Evolutionary conservation across 2,888 invertebrate genomes (phyloP).

Genomic region (Rapana venosa): DNA sequence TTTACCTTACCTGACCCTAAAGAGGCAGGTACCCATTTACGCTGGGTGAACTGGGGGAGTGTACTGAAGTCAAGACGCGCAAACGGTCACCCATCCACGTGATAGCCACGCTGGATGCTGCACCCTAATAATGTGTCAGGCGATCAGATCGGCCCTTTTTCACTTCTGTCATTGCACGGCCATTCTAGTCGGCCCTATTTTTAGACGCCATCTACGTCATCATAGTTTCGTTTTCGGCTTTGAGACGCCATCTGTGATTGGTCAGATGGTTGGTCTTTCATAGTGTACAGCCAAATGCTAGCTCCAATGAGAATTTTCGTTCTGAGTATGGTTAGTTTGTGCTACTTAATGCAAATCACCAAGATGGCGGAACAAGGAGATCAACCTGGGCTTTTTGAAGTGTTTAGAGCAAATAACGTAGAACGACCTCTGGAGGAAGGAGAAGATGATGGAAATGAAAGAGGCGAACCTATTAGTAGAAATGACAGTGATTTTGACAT

Average conservation of each 20-base stretch:
- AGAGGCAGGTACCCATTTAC: too few relatives aligned
- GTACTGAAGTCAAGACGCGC: too few relatives aligned
- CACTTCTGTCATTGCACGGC: neutral
- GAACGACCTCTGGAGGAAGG: neutral
- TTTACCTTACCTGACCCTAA: too few relatives aligned
- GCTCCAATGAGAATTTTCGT: neutral
- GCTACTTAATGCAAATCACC: neutral
- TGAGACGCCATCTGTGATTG: neutral
- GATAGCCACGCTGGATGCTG: too few relatives aligned
- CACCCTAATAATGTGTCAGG: neutral
- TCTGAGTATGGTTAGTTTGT: neutral
- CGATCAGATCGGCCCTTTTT: neutral
- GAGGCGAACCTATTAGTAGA: neutral
- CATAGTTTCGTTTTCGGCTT: neutral
- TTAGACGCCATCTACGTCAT: neutral
- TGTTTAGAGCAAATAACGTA: neutral
- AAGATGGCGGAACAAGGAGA: neutral
- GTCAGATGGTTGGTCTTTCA: neutral
- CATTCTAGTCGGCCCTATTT: neutral
- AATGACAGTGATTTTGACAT: conserved; percentile 6
- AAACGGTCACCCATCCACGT: too few relatives aligned
- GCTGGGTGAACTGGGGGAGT: too few relatives aligned
- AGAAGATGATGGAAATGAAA: neutral
- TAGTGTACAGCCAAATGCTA: neutral
- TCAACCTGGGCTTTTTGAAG: neutral